Evolutionary conservation across 2,113 vertebrate genomes (phyloP).

Genomic region (Ascaphus truei): DNA sequence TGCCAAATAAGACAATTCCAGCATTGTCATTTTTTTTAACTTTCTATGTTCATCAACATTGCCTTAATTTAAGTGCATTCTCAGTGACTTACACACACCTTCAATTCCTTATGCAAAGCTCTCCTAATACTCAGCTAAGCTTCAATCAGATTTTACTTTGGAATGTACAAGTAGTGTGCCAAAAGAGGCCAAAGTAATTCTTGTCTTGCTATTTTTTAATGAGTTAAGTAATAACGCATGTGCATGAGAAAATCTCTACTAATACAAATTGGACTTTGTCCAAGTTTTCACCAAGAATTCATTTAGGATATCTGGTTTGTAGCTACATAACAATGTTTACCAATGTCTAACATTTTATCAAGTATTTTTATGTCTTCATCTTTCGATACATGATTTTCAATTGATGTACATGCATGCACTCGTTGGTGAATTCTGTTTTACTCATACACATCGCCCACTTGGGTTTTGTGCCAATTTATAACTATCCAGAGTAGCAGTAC

Average conservation of each 20-base stretch:
- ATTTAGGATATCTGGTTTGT: constrained; percentile 3
- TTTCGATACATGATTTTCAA: constrained; percentile 19
- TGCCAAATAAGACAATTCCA: too few relatives aligned
- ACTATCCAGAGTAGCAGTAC: constrained; percentile 7
- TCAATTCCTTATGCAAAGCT: too few relatives aligned
- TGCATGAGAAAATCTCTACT: constrained; percentile 12
- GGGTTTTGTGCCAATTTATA: neutral
- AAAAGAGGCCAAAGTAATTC: constrained; percentile 1
- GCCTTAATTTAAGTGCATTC: too few relatives aligned
- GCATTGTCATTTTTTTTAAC: too few relatives aligned
- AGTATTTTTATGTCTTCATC: constrained; percentile 12
- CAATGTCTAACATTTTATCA: neutral
- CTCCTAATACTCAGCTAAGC: too few relatives aligned
- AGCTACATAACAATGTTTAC: neutral
- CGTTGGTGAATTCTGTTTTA: neutral
- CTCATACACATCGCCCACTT: neutral
- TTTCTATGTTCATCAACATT: too few relatives aligned
- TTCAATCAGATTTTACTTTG: neutral
- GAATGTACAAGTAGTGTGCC: neutral
- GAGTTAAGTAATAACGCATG: constrained; percentile 20
- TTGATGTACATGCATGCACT: constrained; percentile 15
- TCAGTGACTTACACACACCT: too few relatives aligned
- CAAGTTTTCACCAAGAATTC: neutral
- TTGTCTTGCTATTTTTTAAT: constrained; percentile 13
- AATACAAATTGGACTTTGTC: constrained; percentile 5